A percentile compares a stretch with the other conserved stretches of the same genome.
Evolutionary conservation across 2,888 invertebrate genomes (phyloP).

Genomic region (Suillia variegata): DNA sequence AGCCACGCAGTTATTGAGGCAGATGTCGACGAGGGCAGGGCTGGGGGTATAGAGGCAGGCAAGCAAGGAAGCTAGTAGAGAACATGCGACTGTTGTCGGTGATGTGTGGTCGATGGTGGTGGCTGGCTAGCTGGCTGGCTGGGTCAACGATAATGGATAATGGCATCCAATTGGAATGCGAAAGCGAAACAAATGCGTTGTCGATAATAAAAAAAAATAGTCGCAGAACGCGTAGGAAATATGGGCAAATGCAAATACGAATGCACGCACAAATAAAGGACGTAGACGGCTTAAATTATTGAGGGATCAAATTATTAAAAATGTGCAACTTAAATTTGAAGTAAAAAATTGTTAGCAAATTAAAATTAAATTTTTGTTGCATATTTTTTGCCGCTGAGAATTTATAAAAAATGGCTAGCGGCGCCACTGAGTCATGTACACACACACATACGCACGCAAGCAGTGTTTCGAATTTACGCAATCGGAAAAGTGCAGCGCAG

Average conservation of each 20-base stretch:
- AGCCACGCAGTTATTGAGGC: background rate
- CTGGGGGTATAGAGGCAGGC: background rate
- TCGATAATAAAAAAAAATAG: too few relatives aligned
- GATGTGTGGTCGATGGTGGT: background rate
- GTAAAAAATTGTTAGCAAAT: too few relatives aligned
- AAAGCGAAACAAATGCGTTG: slow-evolving; percentile 4
- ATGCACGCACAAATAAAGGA: background rate
- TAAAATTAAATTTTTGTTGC: too few relatives aligned
- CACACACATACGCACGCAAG: background rate
- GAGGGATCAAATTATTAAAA: too few relatives aligned
- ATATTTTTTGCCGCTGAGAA: too few relatives aligned
- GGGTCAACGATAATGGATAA: slow-evolving; percentile 7
- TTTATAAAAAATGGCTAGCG: too few relatives aligned
- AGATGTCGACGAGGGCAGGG: background rate
- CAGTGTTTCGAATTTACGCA: slow-evolving; percentile 26
- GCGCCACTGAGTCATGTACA: background rate
- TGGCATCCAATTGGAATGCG: slow-evolving; percentile 4
- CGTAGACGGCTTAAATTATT: background rate
- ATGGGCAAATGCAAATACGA: background rate
- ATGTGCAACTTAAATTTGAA: too few relatives aligned
- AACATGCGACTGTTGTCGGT: background rate
- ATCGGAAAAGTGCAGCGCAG: slow-evolving; percentile 25
- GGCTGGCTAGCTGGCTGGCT: too few relatives aligned
- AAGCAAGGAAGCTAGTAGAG: too few relatives aligned
- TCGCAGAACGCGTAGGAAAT: background rate